Percentiles rank a stretch among this genome's conserved stretches.
phyloP scores from a whole-genome alignment of 1,140 invertebrate species.

The Calliphora vicina region DNA sequence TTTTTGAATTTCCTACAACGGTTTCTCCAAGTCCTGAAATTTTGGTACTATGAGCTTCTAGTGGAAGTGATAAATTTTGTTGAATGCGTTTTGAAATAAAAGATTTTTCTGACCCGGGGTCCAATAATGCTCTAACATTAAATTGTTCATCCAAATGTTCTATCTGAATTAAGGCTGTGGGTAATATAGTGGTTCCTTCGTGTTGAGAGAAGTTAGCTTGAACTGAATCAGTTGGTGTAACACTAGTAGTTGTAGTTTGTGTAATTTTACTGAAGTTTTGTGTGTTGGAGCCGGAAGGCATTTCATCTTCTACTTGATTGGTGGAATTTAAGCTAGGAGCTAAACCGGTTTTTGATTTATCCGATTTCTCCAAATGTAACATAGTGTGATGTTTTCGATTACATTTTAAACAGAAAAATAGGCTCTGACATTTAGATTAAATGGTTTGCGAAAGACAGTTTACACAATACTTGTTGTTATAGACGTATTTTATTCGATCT shows the following conservation, averaged over 20 bases:
- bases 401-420: background rate
- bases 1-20: background rate
- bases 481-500: background rate
- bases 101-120: background rate
- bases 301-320: background rate
- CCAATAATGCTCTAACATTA: background rate
- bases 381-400: background rate
- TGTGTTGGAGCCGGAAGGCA: background rate
- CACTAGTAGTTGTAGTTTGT: background rate
- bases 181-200: background rate
- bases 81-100: slow-evolving; percentile 6
- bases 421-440: background rate
- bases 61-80: background rate
- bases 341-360: background rate
- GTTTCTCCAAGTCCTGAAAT: background rate
- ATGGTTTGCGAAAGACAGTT: background rate
- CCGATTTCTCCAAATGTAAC: background rate
- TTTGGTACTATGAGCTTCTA: background rate
- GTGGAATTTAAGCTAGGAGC: background rate
- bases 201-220: background rate
- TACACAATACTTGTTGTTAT: slow-evolving; percentile 1
- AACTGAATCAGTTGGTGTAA: background rate
- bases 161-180: background rate
- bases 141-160: background rate
- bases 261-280: background rate